These are phyloP conservation scores for Chaetodon trifascialis DNA, from an alignment of 2,113 vertebrate species.

Conservation along the genomic window DNA sequence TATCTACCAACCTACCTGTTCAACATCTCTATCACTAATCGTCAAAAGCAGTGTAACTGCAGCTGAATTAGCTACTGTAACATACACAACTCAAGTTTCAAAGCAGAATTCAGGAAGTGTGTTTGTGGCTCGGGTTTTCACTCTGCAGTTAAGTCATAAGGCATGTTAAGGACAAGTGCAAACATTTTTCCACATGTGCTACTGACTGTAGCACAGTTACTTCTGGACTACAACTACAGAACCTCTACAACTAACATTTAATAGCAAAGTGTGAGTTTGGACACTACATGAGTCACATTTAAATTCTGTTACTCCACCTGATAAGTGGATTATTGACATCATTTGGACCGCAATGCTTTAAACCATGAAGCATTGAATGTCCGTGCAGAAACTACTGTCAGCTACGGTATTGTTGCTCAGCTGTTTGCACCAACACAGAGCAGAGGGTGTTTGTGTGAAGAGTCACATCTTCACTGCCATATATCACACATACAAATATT, in stretches of 20 bases:
- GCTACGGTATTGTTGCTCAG: background rate
- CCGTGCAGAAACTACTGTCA: background rate
- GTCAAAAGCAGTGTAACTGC: background rate
- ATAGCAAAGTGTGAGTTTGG: background rate
- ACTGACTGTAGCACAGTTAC: background rate
- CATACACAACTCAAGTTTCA: background rate
- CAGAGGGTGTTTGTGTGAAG: background rate
- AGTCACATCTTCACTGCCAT: slow-evolving; percentile 25
- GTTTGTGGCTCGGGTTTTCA: slow-evolving; percentile 17
- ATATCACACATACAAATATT: slow-evolving; percentile 2
- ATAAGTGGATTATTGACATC: slow-evolving; percentile 27
- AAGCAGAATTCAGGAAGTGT: background rate
- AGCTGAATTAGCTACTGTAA: background rate
- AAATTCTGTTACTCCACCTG: slow-evolving; percentile 4
- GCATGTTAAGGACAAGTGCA: slow-evolving; percentile 32
- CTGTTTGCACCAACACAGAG: background rate
- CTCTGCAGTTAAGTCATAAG: slow-evolving; percentile 14
- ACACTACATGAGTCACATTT: background rate
- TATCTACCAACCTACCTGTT: background rate
- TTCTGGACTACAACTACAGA: slow-evolving; percentile 26
- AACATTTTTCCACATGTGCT: slow-evolving; percentile 22
- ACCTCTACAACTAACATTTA: slow-evolving; percentile 18
- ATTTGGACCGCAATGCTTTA: slow-evolving; percentile 16
- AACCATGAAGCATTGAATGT: slow-evolving; percentile 10
- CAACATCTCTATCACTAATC: background rate